Conservation (phyloP, 1,140 invertebrate genomes). For the Sycobia sp. region DNA sequence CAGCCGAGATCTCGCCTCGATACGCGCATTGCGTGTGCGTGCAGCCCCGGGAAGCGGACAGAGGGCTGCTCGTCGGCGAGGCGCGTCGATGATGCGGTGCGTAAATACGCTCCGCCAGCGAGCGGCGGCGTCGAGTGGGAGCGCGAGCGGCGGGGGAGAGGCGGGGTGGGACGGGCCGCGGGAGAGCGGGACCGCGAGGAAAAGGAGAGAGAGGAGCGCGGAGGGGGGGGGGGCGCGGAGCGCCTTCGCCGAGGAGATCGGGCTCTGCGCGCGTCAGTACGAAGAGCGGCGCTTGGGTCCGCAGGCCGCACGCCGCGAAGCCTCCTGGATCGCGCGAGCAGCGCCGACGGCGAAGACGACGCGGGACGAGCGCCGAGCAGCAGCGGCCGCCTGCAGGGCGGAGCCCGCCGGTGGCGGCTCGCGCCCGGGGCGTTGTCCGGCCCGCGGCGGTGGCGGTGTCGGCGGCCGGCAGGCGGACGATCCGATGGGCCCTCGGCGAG, state of each 20-base stretch:
- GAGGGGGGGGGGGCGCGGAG: conserved; percentile 2
- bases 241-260: conserved; percentile 8
- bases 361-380: too few species aligned
- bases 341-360: not conserved
- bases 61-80: conserved; percentile 19
- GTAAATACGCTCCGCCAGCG: too few species aligned
- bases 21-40: too few species aligned
- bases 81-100: too few species aligned
- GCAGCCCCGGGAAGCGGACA: conserved; percentile 18
- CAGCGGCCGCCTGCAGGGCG: too few species aligned
- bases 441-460: too few species aligned
- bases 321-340: conserved; percentile 5
- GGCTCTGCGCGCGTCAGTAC: conserved; percentile 1
- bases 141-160: not conserved
- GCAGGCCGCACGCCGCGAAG: too few species aligned
- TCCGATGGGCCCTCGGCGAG: conserved; percentile 26
- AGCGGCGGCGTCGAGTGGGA: conserved; percentile 16
- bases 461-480: conserved; percentile 18
- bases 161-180: not conserved
- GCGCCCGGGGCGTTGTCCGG: not conserved
- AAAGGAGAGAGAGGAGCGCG: conserved; percentile 10
- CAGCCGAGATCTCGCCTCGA: too few species aligned
- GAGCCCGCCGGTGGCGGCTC: too few species aligned
- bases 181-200: conserved; percentile 20
- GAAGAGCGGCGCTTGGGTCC: conserved; percentile 38